A percentile compares a stretch with the other conserved stretches of the same genome.
phyloP scores from a whole-genome alignment of 1,140 invertebrate genomes.

The Hirudo medicinalis region DNA sequence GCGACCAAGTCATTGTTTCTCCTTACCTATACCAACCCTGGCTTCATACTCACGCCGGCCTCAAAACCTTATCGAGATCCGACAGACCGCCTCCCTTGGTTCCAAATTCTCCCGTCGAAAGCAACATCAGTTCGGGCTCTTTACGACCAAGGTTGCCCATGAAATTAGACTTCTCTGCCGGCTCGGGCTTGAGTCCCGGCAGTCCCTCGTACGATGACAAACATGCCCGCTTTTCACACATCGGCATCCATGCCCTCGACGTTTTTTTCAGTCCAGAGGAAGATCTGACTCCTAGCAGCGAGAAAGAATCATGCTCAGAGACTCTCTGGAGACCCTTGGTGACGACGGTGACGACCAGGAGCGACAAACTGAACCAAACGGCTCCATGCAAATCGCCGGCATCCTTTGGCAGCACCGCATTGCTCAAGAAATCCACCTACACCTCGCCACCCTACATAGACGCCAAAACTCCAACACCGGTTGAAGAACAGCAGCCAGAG shows the following conservation, averaged over 20 bases:
- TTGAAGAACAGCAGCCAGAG: not conserved
- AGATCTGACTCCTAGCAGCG: not conserved
- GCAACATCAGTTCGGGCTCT: not conserved
- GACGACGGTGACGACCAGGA: not conserved
- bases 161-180: conserved; percentile 4
- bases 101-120: not conserved
- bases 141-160: not conserved
- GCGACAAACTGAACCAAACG: not conserved
- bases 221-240: conserved; percentile 22
- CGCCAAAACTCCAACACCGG: not conserved
- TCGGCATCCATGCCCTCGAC: conserved; percentile 22
- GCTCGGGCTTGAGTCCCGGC: conserved; percentile 20
- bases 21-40: no score
- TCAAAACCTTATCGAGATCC: not conserved
- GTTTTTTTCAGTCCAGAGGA: conserved; percentile 23
- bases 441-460: conserved; percentile 5
- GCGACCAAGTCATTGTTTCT: not conserved
- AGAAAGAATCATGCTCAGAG: not conserved
- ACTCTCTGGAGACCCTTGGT: not conserved
- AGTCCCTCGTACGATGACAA: conserved; percentile 21
- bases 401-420: not conserved
- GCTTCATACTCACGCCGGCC: no score
- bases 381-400: not conserved
- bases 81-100: not conserved
- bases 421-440: not conserved